These are phyloP conservation scores for Montipora efflorescens DNA, from an alignment of 64 coral and sea anemone species.

Conservation along the genomic window DNA sequence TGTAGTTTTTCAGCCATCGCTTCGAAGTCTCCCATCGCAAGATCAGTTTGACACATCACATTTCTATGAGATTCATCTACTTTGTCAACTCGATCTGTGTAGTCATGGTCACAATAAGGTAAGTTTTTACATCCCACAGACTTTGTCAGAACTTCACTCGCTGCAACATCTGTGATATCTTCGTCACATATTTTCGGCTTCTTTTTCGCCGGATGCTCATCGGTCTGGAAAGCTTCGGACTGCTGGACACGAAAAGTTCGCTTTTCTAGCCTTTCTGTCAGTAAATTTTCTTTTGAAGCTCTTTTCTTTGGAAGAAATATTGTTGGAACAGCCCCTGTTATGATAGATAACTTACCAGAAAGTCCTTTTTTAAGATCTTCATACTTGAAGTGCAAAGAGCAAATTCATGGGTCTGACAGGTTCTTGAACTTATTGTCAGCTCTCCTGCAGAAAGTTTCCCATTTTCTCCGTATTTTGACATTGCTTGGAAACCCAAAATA, in stretches of 20 bases:
- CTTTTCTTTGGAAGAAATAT: conserved; percentile 44
- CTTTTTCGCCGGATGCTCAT: conserved; percentile 57
- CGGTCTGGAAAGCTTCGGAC: conserved; percentile 50
- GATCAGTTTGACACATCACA: conserved; percentile 41
- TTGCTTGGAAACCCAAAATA: background rate
- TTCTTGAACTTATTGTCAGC: conserved; percentile 40
- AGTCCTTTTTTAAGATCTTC: conserved; percentile 1
- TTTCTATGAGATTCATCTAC: background rate
- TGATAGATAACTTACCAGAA: conserved; percentile 8
- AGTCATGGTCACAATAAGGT: conserved; percentile 41
- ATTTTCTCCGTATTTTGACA: conserved; percentile 19
- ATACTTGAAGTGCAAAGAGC: background rate
- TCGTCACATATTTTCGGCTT: conserved; percentile 42
- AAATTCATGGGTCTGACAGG: conserved; percentile 7
- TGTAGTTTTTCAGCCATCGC: conserved; percentile 14
- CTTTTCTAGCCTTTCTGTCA: conserved; percentile 53
- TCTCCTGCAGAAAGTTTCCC: conserved; percentile 28
- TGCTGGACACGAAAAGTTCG: conserved; percentile 52
- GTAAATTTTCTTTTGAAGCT: conserved; percentile 47
- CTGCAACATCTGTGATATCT: conserved; percentile 59
- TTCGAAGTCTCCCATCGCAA: conserved; percentile 34
- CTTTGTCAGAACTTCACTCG: conserved; percentile 41
- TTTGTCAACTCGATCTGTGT: conserved; percentile 44
- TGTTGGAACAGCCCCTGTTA: conserved; percentile 51
- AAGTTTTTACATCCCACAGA: conserved; percentile 54